Evolutionary conservation across 2,888 invertebrate genomes (phyloP).

Genomic region (Coremacera marginata): DNA sequence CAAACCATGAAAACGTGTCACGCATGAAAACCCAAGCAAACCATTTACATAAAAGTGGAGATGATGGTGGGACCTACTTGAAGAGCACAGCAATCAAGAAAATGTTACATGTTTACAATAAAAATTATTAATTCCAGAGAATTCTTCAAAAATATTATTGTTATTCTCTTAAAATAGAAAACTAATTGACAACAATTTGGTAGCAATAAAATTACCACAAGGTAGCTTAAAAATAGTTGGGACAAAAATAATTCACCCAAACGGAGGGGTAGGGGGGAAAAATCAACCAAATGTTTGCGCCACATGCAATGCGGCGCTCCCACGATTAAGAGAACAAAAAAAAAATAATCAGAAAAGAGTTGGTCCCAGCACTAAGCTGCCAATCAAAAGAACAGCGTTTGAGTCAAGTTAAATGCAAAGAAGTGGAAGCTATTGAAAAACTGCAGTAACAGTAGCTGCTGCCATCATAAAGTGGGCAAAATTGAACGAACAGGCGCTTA

Average conservation of each 20-base stretch:
- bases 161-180: not conserved
- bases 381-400: not conserved
- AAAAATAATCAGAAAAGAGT: not conserved
- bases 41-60: not conserved
- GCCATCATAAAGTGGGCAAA: conserved; percentile 6
- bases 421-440: not conserved
- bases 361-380: not conserved
- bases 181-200: not conserved
- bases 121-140: too few relatives aligned
- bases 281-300: not conserved
- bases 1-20: not conserved
- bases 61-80: not conserved
- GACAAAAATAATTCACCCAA: not conserved
- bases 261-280: not conserved
- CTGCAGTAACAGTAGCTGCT: not conserved
- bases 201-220: too few relatives aligned
- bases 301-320: conserved; percentile 21
- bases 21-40: not conserved
- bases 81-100: not conserved
- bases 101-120: not conserved
- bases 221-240: too few relatives aligned
- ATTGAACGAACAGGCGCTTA: conserved; percentile 37
- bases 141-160: not conserved
- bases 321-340: conserved; percentile 2
- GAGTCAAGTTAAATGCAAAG: not conserved